Conservation (phyloP, 1,140 invertebrate genomes). For the Ectropis grisescens region DNA sequence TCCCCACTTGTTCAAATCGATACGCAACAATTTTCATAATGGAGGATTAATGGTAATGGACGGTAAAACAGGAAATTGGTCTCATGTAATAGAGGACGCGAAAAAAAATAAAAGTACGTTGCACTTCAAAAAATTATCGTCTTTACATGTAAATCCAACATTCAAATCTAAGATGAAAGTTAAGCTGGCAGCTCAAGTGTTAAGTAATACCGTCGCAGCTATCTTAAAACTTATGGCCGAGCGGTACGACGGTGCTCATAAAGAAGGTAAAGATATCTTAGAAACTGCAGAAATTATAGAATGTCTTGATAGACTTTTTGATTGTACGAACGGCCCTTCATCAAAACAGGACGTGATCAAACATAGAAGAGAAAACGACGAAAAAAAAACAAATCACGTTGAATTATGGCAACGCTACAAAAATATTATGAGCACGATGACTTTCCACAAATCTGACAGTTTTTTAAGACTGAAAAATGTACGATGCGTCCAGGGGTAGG, state of each 20-base stretch:
- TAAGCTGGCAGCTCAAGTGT: constrained; percentile 8
- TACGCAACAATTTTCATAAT: constrained; percentile 9
- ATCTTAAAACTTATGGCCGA: constrained; percentile 8
- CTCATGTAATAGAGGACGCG: neutral
- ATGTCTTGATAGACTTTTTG: too few species aligned
- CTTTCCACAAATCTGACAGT: too few species aligned
- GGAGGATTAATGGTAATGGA: constrained; percentile 2
- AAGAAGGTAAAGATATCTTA: too few species aligned
- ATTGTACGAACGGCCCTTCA: too few species aligned
- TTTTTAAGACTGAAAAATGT: neutral
- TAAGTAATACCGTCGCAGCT: constrained; percentile 8
- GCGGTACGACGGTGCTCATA: too few species aligned
- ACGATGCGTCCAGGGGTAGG: neutral
- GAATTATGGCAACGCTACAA: too few species aligned
- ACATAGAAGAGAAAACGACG: too few species aligned
- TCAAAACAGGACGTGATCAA: too few species aligned
- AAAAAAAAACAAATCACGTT: too few species aligned
- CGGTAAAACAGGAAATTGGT: constrained; percentile 6
- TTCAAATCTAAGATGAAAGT: constrained; percentile 9
- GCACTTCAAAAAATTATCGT: constrained; percentile 5
- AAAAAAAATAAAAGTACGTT: neutral
- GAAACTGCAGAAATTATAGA: too few species aligned
- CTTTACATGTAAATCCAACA: constrained; percentile 5
- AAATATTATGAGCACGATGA: too few species aligned
- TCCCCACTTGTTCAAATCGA: constrained; percentile 6